Percentiles rank a stretch among this genome's conserved stretches.
Conservation (phyloP, 1,140 invertebrate species). For the Bombus pascuorum region DNA sequence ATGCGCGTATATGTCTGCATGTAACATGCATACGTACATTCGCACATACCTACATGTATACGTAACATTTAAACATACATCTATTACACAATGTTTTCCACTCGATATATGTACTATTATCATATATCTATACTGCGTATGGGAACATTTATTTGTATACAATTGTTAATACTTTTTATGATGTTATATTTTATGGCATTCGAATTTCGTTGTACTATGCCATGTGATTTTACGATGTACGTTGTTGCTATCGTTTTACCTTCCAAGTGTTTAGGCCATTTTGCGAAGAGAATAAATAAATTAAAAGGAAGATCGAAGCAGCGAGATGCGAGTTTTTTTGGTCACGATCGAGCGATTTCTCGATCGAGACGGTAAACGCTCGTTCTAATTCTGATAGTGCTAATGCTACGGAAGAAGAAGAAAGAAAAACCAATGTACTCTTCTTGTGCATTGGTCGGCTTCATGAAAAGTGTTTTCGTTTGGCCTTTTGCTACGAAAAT, state of each 20-base stretch:
- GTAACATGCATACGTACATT: slow-evolving; percentile 50
- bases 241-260: slow-evolving; percentile 66
- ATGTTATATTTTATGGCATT: slow-evolving; percentile 74
- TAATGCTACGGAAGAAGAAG: slow-evolving; percentile 33
- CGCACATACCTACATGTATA: slow-evolving; percentile 47
- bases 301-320: slow-evolving; percentile 25
- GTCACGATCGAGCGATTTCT: slow-evolving; percentile 79
- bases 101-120: slow-evolving; percentile 54
- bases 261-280: slow-evolving; percentile 77
- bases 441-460: slow-evolving; percentile 62
- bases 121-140: slow-evolving; percentile 57
- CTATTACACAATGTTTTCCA: slow-evolving; percentile 50
- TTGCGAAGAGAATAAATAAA: slow-evolving; percentile 50
- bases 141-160: slow-evolving; percentile 41
- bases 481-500: slow-evolving; percentile 42
- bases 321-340: slow-evolving; percentile 4
- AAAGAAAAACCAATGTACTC: slow-evolving; percentile 35
- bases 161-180: slow-evolving; percentile 67
- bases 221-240: slow-evolving; percentile 66
- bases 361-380: slow-evolving; percentile 56
- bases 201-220: slow-evolving; percentile 71
- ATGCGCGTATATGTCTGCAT: slow-evolving; percentile 14
- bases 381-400: neutral
- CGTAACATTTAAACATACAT: slow-evolving; percentile 49
- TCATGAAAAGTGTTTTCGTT: slow-evolving; percentile 43